Evolutionary conservation across 2,888 invertebrate species (phyloP).

Genomic region (Melanophora roralis): DNA sequence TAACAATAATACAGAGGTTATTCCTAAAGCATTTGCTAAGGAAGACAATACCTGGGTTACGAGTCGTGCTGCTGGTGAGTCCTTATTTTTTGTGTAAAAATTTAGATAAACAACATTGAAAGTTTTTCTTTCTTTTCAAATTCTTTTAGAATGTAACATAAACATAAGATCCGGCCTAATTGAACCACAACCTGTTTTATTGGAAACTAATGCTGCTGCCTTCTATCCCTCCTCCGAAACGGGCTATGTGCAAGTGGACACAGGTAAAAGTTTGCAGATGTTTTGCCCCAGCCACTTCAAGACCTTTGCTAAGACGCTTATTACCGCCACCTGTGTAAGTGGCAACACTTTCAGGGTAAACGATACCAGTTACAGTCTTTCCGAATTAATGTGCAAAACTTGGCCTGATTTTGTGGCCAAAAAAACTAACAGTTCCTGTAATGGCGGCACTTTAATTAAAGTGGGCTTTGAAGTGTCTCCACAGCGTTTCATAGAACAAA

Average conservation of each 20-base stretch:
- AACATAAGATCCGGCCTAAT: slow-evolving; percentile 69
- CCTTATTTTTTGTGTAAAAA: no score
- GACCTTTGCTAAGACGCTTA: slow-evolving; percentile 63
- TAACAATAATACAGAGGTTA: not conserved
- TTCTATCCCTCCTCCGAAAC: slow-evolving; percentile 69
- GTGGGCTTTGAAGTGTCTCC: slow-evolving; percentile 75
- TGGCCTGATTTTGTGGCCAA: slow-evolving; percentile 72
- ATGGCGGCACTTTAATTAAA: slow-evolving; percentile 71
- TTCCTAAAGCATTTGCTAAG: not conserved
- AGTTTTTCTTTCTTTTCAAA: not conserved
- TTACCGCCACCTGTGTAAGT: slow-evolving; percentile 72
- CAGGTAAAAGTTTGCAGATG: slow-evolving; percentile 70
- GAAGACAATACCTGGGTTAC: slow-evolving; percentile 46
- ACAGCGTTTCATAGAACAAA: slow-evolving; percentile 73
- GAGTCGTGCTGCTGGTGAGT: slow-evolving; percentile 66
- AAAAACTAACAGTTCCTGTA: slow-evolving; percentile 70
- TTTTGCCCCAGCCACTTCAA: slow-evolving; percentile 72
- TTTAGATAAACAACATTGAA: not conserved
- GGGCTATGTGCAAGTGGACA: slow-evolving; percentile 69
- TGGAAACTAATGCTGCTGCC: slow-evolving; percentile 73
- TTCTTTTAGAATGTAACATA: slow-evolving; percentile 66
- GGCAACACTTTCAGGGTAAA: slow-evolving; percentile 70
- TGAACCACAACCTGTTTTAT: slow-evolving; percentile 80
- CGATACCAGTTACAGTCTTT: slow-evolving; percentile 69
- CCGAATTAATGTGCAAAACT: slow-evolving; percentile 72